Conservation (phyloP, 2,888 invertebrate species). For the Drosophila kuntzei region DNA sequence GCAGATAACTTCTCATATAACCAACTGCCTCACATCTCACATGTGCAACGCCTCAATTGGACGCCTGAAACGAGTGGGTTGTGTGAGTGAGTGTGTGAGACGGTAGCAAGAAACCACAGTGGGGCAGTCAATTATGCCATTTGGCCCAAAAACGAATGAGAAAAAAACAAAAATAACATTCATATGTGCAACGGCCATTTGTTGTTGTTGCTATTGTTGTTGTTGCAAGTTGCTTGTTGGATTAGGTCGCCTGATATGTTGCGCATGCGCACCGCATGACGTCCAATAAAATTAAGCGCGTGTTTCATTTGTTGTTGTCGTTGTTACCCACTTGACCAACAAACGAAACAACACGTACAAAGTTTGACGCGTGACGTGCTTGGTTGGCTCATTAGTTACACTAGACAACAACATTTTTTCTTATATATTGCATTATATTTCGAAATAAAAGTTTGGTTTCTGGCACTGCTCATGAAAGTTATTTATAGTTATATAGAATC, state of each 20-base stretch:
- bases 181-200: slow-evolving; percentile 31
- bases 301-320: slow-evolving; percentile 67
- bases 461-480: too few species aligned
- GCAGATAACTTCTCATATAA: slow-evolving; percentile 29
- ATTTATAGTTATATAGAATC: too few species aligned
- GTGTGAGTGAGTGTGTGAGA: slow-evolving; percentile 12
- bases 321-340: slow-evolving; percentile 71
- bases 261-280: slow-evolving; percentile 77
- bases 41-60: slow-evolving; percentile 32
- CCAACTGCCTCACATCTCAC: slow-evolving; percentile 41
- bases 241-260: slow-evolving; percentile 46
- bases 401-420: slow-evolving; percentile 54
- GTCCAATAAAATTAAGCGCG: slow-evolving; percentile 78
- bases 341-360: slow-evolving; percentile 80
- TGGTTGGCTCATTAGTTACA: slow-evolving; percentile 62
- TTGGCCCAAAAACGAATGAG: slow-evolving; percentile 65
- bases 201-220: slow-evolving; percentile 41
- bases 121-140: slow-evolving; percentile 76
- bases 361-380: slow-evolving; percentile 78
- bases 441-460: too few species aligned
- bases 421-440: too few species aligned
- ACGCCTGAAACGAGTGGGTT: slow-evolving; percentile 31
- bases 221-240: slow-evolving; percentile 29
- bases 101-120: slow-evolving; percentile 53
- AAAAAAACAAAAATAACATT: background rate